Evolutionary conservation across 2,797 vertebrate genomes (phyloP).

Genomic region (Catostomus latipinnis): DNA sequence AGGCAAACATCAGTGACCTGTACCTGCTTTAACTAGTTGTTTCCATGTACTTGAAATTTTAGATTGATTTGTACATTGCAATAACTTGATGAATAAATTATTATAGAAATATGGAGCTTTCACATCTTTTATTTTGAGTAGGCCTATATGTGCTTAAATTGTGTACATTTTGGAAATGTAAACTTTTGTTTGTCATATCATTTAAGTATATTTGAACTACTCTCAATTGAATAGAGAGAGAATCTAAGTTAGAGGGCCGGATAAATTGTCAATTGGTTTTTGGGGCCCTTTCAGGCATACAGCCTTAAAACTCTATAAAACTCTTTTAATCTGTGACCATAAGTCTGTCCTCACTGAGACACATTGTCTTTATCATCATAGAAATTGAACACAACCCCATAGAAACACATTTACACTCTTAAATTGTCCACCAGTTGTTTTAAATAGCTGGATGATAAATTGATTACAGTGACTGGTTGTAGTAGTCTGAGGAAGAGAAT

Average conservation of each 20-base stretch:
- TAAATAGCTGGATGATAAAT: background rate
- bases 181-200: background rate
- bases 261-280: conserved; percentile 21
- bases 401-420: background rate
- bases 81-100: no score
- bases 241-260: conserved; percentile 39
- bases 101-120: no score
- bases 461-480: background rate
- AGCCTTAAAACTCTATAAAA: conserved; percentile 11
- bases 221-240: background rate
- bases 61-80: no score
- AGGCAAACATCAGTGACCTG: background rate
- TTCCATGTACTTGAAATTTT: background rate
- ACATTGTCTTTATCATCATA: conserved; percentile 4
- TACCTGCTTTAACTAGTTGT: background rate
- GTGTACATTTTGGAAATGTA: background rate
- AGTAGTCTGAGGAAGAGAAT: no score
- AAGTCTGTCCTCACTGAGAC: conserved; percentile 16
- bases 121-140: no score
- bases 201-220: background rate
- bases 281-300: conserved; percentile 17
- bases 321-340: conserved; percentile 22
- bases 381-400: background rate
- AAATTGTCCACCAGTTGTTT: background rate
- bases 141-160: background rate